phyloP scores from a whole-genome alignment of 2,888 invertebrate species.

The Abrostola triplasia region DNA sequence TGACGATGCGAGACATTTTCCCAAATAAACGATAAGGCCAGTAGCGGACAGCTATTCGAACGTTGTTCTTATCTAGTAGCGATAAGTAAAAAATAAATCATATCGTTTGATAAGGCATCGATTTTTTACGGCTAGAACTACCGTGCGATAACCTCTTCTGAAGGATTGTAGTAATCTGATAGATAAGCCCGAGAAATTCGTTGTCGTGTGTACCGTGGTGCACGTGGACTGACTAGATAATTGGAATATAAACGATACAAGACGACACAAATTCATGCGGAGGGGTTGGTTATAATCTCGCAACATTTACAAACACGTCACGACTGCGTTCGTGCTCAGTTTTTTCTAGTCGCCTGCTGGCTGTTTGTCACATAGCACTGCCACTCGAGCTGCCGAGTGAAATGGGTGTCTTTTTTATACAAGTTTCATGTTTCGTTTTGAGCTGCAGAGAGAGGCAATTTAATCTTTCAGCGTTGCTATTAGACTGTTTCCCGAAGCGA shows the following conservation, averaged over 20 bases:
- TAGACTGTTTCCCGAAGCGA: conserved; percentile 61
- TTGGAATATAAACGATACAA: conserved; percentile 74
- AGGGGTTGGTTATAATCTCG: conserved; percentile 73
- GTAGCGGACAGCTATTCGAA: conserved; percentile 68
- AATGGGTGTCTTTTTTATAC: conserved; percentile 76
- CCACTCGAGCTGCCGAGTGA: conserved; percentile 73
- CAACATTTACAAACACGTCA: conserved; percentile 81
- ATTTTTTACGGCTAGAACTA: conserved; percentile 75
- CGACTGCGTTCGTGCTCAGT: conserved; percentile 66
- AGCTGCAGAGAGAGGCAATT: conserved; percentile 60
- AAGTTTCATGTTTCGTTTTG: conserved; percentile 64
- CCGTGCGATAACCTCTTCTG: conserved; percentile 80
- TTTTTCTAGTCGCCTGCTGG: conserved; percentile 71
- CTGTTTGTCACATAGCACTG: conserved; percentile 66
- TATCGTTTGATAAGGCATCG: conserved; percentile 78
- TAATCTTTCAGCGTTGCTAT: conserved; percentile 62
- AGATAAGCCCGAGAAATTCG: conserved; percentile 77
- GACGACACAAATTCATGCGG: conserved; percentile 71
- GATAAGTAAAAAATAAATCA: conserved; percentile 79
- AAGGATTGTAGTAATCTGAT: conserved; percentile 73
- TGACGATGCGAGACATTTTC: conserved; percentile 53
- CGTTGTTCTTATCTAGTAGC: conserved; percentile 66
- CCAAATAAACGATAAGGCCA: conserved; percentile 60
- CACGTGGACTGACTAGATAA: conserved; percentile 77
- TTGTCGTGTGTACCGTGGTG: conserved; percentile 62